Conservation (phyloP, 2,797 vertebrate genomes). For the Merluccius polli region DNA sequence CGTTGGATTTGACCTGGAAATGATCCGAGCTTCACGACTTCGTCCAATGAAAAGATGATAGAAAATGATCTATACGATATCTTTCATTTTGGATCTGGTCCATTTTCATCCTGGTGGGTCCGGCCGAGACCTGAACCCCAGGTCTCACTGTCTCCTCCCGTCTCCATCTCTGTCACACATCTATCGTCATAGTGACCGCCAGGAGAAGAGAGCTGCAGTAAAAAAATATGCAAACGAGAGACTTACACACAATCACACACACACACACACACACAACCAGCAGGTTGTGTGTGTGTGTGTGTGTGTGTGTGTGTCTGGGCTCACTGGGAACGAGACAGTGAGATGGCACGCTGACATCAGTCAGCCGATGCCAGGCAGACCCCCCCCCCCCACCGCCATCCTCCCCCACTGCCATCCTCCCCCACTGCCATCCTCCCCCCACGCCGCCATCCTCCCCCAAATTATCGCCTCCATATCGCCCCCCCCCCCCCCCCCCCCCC, state of each 20-base stretch:
- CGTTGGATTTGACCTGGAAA: no score
- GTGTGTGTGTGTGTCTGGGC: slow-evolving; percentile 52
- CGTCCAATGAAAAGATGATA: no score
- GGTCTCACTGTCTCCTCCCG: no score
- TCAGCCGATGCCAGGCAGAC: slow-evolving; percentile 29
- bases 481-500: slow-evolving; percentile 39
- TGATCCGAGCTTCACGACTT: no score
- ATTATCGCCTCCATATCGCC: slow-evolving; percentile 50
- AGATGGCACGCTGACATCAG: slow-evolving; percentile 52
- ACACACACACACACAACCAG: slow-evolving; percentile 2
- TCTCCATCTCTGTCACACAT: no score
- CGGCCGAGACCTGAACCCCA: no score
- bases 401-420: slow-evolving; percentile 23
- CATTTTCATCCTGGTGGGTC: no score
- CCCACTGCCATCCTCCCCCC: slow-evolving; percentile 42
- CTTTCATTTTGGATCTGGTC: no score
- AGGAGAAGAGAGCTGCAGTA: not conserved
- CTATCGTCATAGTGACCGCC: no score
- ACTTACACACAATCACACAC: not conserved
- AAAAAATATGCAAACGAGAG: not conserved
- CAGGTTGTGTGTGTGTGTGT: slow-evolving; percentile 43
- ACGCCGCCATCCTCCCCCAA: slow-evolving; percentile 32
- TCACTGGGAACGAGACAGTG: slow-evolving; percentile 39
- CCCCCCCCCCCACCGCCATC: slow-evolving; percentile 19
- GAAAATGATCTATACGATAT: no score